Evolutionary conservation across 2,797 vertebrate genomes (phyloP).

Genomic region (Cynopterus sphinx): DNA sequence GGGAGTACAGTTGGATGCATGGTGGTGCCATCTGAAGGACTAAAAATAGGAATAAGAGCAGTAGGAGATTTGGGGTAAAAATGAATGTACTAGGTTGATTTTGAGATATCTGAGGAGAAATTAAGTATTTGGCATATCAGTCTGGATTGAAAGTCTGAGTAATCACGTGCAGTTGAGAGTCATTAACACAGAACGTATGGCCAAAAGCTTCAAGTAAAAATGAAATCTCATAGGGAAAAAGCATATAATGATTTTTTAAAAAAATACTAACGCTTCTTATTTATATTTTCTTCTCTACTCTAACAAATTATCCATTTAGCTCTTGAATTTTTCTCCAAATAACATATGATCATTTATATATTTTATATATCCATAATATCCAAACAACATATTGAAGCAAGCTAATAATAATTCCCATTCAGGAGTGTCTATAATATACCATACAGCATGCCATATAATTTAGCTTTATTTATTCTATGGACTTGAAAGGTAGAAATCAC

Average conservation of each 20-base stretch:
- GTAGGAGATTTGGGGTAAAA: neutral
- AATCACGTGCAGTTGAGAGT: neutral
- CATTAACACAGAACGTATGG: neutral
- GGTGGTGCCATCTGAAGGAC: neutral
- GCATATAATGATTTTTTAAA: neutral
- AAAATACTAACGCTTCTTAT: neutral
- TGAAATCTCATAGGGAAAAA: neutral
- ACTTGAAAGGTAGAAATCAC: neutral
- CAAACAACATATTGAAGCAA: neutral
- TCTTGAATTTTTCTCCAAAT: neutral
- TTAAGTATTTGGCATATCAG: neutral
- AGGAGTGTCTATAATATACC: neutral
- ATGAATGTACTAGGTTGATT: rapidly evolving
- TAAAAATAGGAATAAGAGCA: too few species aligned
- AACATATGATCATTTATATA: neutral
- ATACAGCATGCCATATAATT: neutral
- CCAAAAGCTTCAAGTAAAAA: neutral
- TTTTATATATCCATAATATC: neutral
- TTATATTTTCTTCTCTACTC: neutral
- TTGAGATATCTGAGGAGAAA: neutral
- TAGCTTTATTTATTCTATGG: neutral
- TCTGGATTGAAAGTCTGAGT: neutral
- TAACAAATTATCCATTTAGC: neutral
- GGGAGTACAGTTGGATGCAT: rapidly evolving
- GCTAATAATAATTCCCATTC: neutral